phyloP scores from a whole-genome alignment of 1,140 invertebrate species.

The Drosophila sp. region DNA sequence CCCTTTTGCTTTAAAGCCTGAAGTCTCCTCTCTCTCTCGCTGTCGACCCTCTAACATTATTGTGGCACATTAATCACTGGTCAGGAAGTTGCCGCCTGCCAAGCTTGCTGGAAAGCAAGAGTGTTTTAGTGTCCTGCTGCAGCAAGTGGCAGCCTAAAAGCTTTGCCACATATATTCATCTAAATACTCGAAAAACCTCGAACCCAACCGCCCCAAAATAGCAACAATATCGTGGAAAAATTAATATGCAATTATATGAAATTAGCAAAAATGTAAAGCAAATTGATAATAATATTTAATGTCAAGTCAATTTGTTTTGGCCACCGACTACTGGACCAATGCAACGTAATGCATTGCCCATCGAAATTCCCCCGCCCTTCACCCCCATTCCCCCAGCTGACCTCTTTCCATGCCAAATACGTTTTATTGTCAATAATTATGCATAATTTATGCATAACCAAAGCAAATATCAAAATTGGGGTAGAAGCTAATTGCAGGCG shows the following conservation, averaged over 20 bases:
- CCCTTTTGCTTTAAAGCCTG: conserved; percentile 64
- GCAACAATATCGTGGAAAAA: conserved; percentile 36
- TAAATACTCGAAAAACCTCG: conserved; percentile 21
- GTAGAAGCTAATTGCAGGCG: conserved; percentile 19
- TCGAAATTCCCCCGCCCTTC: neutral
- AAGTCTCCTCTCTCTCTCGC: conserved; percentile 15
- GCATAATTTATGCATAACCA: conserved; percentile 65
- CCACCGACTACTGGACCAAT: conserved; percentile 22
- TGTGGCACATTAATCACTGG: conserved; percentile 73
- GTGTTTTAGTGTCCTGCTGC: conserved; percentile 64
- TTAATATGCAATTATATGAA: conserved; percentile 76
- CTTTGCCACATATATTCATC: conserved; percentile 34
- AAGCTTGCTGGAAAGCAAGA: conserved; percentile 65
- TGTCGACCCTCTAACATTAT: conserved; percentile 52
- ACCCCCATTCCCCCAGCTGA: neutral
- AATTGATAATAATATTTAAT: conserved; percentile 80
- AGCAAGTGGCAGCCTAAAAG: conserved; percentile 65
- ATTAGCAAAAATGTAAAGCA: conserved; percentile 61
- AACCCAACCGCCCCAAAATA: conserved; percentile 22
- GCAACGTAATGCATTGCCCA: neutral
- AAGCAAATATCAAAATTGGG: conserved; percentile 51
- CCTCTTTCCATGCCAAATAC: conserved; percentile 13
- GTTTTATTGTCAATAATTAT: conserved; percentile 72
- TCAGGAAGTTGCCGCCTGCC: conserved; percentile 60
- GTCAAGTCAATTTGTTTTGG: conserved; percentile 67